Evolutionary conservation across 2,888 invertebrate species (phyloP), one percentile per base, ranked within the genome.

Genomic region (Chrysotoxum bicinctum): DNA sequence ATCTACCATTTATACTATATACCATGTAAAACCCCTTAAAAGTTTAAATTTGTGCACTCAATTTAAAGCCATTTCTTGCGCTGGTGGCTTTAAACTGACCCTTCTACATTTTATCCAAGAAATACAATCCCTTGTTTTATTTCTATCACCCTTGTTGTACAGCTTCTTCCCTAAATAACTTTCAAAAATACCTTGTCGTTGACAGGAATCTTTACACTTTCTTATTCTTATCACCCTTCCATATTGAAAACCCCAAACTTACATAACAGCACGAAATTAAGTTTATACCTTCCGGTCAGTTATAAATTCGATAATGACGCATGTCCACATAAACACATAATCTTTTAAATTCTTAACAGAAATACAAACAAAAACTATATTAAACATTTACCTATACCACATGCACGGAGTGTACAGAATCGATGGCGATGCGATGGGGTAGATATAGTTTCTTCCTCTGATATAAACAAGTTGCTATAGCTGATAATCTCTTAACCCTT

Each of bases 281-380:
- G 60, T 56, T 83, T 70, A 74, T 70, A 64, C 58, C 79, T 75
- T 84, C 74, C 79, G 83, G 83, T 79, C 83, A 75, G 54, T 75
- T 64, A 75, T 70, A 84, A 84, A 79, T 79, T 64, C 64, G 43
- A 75, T 79, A 74, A 84, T 68, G 66, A 52, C 68, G 54, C 73
- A 79, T 68, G 68, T 69, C 68, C 52, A 74, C 52, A 68, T 60
- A 56, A 62, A 48, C 69, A 64, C 62, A 62, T 81, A 75, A 75
- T 81, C 69, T 72, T 48, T 37, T 35, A 35, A 56, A 19, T n/a
- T 43, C n/a, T 21, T 32, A 81, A 70, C 21, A 64, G 43, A 32
- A 66, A 56, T 66, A 32, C 66, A 75, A 75, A 75, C 69, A 75
- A 58, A 48, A 48, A 75, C 69, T 62, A 37, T 74, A 80, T 74